Evolutionary conservation across 2,113 vertebrate genomes (phyloP).

Genomic region (Sakesphorus luctuosus): DNA sequence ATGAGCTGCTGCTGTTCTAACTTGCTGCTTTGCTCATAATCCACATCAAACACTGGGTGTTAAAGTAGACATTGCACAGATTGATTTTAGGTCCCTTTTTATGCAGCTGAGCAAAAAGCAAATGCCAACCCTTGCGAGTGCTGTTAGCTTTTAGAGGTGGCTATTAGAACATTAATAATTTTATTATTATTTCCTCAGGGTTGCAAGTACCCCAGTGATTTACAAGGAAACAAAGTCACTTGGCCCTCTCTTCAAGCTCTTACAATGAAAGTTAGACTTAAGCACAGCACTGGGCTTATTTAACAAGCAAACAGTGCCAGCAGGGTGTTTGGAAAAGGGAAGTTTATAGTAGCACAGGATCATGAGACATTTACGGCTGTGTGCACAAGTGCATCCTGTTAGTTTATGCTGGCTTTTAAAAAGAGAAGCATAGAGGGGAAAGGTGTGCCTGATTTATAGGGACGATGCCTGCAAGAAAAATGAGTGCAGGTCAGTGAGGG

Average conservation of each 20-base stretch:
- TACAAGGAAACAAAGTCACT: constrained; percentile 38
- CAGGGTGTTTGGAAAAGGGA: constrained; percentile 46
- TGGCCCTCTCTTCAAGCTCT: background rate
- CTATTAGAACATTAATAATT: constrained; percentile 55
- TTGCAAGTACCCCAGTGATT: background rate
- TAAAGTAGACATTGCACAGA: constrained; percentile 36
- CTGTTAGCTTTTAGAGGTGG: constrained; percentile 23
- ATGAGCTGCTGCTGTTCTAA: background rate
- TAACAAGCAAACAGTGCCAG: constrained; percentile 56
- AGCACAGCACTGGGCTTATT: constrained; percentile 60
- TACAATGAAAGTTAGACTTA: constrained; percentile 52
- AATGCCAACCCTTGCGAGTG: constrained; percentile 7
- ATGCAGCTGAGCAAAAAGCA: constrained; percentile 43
- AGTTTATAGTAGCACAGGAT: constrained; percentile 45
- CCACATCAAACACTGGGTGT: constrained; percentile 45
- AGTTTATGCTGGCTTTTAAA: constrained; percentile 9
- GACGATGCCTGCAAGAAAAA: background rate
- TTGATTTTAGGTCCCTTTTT: constrained; percentile 48
- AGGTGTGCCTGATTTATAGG: background rate
- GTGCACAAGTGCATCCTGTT: background rate
- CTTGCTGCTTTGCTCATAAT: constrained; percentile 44
- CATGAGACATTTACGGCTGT: background rate
- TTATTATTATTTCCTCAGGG: constrained; percentile 40
- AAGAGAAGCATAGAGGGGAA: background rate
- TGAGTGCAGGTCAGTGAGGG: fast-evolving